A percentile compares a stretch with the other conserved stretches of the same genome.
These are phyloP conservation scores for Pterocles gutturalis DNA, from an alignment of 2,113 vertebrate species.

Conservation along the genomic window DNA sequence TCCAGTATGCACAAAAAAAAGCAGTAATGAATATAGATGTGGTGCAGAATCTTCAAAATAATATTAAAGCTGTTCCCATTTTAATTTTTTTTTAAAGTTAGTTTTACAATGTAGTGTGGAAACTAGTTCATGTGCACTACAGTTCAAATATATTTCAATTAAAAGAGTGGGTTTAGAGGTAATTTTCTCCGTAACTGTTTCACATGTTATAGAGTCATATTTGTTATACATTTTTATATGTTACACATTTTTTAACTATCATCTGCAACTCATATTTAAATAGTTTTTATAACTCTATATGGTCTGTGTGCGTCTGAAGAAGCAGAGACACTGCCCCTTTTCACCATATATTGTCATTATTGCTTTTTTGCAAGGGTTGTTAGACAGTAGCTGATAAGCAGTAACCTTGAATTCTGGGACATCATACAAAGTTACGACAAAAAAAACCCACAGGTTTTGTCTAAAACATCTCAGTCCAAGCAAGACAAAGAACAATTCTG, in stretches of 20 bases:
- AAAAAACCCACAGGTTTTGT: neutral
- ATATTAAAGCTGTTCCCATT: neutral
- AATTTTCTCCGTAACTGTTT: constrained; percentile 3
- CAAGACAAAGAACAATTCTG: neutral
- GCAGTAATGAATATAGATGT: neutral
- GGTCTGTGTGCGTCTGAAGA: neutral
- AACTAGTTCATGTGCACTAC: constrained; percentile 37
- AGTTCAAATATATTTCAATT: constrained; percentile 16
- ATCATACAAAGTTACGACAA: neutral
- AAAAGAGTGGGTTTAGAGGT: neutral
- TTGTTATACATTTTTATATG: neutral
- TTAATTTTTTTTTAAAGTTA: neutral
- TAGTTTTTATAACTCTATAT: neutral
- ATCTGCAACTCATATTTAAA: neutral
- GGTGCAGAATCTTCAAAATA: neutral
- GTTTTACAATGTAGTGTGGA: neutral
- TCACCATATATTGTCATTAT: neutral
- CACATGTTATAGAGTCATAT: neutral
- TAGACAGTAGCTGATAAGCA: neutral
- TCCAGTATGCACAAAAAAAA: neutral
- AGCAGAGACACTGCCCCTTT: neutral
- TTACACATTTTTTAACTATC: neutral
- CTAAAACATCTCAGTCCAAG: neutral
- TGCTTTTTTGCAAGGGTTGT: neutral
- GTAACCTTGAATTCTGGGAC: neutral